These are phyloP conservation scores for Anoura caudifer DNA, from an alignment of 2,113 vertebrate genomes.

Conservation along the genomic window DNA sequence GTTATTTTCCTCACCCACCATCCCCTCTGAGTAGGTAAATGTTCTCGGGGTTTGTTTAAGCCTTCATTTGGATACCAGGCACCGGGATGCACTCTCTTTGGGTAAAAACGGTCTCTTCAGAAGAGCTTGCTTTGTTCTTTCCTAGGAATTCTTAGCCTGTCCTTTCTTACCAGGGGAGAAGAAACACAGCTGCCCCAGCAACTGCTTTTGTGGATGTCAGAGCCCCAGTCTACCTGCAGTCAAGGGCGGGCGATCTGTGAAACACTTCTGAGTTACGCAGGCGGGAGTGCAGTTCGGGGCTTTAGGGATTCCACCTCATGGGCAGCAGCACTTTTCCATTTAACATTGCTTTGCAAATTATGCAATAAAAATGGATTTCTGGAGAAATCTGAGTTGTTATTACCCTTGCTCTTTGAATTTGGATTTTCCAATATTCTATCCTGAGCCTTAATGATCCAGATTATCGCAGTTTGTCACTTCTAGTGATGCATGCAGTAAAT, in stretches of 20 bases:
- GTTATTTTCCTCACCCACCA: neutral
- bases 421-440: neutral
- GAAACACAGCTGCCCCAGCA: neutral
- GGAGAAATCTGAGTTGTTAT: neutral
- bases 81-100: neutral
- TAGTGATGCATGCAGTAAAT: neutral
- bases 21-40: neutral
- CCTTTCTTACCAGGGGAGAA: neutral
- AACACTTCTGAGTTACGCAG: neutral
- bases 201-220: neutral
- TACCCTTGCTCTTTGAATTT: neutral
- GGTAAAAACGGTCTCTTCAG: neutral
- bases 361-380: neutral
- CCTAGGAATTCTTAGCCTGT: neutral
- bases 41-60: neutral
- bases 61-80: neutral
- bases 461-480: neutral
- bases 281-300: neutral
- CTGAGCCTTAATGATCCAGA: neutral
- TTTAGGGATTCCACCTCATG: neutral
- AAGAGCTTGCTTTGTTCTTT: neutral
- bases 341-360: neutral
- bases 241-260: neutral
- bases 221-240: neutral
- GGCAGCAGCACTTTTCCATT: neutral